Conservation (phyloP, 1,140 invertebrate species). For the Muscidifurax raptorellus region DNA sequence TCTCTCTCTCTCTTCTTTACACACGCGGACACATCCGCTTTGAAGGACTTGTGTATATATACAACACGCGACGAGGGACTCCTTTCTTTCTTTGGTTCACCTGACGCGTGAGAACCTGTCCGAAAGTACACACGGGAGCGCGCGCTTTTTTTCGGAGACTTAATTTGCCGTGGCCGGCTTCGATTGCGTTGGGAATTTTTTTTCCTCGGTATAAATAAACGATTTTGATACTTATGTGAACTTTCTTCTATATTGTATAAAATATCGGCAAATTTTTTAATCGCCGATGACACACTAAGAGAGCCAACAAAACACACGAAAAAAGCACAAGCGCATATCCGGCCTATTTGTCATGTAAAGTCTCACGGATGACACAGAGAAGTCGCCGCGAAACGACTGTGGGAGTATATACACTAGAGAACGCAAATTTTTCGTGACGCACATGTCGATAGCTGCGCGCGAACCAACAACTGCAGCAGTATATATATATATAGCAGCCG, state of each 20-base stretch:
- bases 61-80: background rate
- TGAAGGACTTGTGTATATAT: background rate
- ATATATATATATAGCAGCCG: background rate
- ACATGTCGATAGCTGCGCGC: slow-evolving; percentile 22
- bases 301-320: too few species aligned
- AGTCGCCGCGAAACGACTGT: background rate
- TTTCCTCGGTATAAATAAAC: too few species aligned
- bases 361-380: background rate
- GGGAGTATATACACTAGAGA: background rate
- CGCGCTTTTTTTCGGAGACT: background rate
- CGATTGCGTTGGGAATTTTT: too few species aligned
- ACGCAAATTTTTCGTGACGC: slow-evolving; percentile 29
- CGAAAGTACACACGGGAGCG: background rate
- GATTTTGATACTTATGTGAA: too few species aligned
- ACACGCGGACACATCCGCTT: background rate
- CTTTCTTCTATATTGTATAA: too few species aligned
- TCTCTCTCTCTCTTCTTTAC: background rate
- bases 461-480: slow-evolving; percentile 6
- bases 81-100: slow-evolving; percentile 1
- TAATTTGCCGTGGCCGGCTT: background rate
- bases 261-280: too few species aligned
- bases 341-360: too few species aligned
- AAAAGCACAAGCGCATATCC: too few species aligned
- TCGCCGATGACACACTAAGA: too few species aligned
- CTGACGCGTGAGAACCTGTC: slow-evolving; percentile 20